Base-by-base conservation (phyloP, 2,888 invertebrate species). In the Crocallis elinguaria region DNA sequence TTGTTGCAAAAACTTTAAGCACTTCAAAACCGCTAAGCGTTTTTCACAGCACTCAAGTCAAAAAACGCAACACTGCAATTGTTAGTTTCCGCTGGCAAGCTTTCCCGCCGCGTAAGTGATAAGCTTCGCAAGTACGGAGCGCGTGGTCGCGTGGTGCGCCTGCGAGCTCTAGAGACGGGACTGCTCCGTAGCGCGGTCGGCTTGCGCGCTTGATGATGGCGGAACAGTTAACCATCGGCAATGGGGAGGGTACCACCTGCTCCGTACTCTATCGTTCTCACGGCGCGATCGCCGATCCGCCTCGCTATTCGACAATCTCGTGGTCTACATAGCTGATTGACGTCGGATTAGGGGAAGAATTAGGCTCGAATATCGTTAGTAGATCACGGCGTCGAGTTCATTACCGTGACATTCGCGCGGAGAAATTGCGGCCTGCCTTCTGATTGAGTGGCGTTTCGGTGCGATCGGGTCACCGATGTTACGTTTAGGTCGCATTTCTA, bases 271-370 rank as follows among this genome's bases (percentile, higher is more conserved):
- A 84, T 82, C 84, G 84, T 89, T 91, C 90, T 89, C 90, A 91
- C 88, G 89, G 84, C 82, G 81, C 78, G 74, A 79, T 74, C 84
- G 71, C 75, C 75, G 82, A 81, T 79, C 76, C 78, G 78, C 49
- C 55, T 55, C 74, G 77, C 82, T 77, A 80, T 82, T 82, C 82
- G 82, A 77, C 83, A 79, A 86, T 88, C 85, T 86, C 77, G 75
- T 84, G 87, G 84, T 88, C 91, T 84, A 90, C 85, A 88, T 88
- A 82, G 80, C 76, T 84, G 89, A 90, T 91, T 89, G 84, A 86
- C 77, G 74, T 82, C 86, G 84, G 85, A 85, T 90, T 85, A 82
- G 75, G 79, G 73, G 70, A 71, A 74, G 78, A 88, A 88, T 86
- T 84, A 75, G 84, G 79, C 73, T 83, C 70, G 68, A 54, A 36